These are phyloP conservation scores for Conger conger DNA, from an alignment of 2,113 vertebrate genomes.

Conservation along the genomic window DNA sequence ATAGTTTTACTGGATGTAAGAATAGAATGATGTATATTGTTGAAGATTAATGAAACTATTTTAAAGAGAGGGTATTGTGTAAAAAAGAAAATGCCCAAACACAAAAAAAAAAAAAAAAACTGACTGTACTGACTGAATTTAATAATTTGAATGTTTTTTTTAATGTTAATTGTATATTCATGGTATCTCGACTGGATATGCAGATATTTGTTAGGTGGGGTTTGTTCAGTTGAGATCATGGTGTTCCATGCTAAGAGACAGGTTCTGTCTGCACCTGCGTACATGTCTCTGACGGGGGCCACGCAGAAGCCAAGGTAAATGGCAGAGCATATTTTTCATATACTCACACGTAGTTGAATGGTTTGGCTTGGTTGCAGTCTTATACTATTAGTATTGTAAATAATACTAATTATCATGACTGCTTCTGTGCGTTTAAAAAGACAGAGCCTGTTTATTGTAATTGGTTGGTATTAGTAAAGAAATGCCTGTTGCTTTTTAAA, in stretches of 20 bases:
- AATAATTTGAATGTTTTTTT: constrained; percentile 22
- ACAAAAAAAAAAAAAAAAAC: constrained; percentile 1
- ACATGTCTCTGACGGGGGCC: neutral
- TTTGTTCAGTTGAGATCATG: constrained; percentile 4
- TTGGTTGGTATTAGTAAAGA: neutral
- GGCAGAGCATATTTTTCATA: neutral
- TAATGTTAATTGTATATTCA: neutral
- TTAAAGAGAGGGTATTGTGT: constrained; percentile 6
- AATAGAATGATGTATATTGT: constrained; percentile 6
- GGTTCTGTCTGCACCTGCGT: neutral
- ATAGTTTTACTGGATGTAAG: constrained; percentile 9
- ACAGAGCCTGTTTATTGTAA: neutral
- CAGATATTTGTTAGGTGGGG: constrained; percentile 11
- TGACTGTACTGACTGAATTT: constrained; percentile 4
- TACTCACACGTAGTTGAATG: neutral
- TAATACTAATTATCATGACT: neutral
- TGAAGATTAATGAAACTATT: constrained; percentile 10
- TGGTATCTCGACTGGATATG: constrained; percentile 23
- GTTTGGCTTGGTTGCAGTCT: neutral
- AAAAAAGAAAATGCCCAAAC: constrained; percentile 13
- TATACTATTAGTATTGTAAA: neutral
- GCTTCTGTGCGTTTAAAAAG: neutral
- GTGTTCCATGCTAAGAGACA: neutral
- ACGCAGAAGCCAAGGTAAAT: neutral
- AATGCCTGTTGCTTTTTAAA: constrained; percentile 8